Conservation (phyloP, 2,113 vertebrate genomes). For the Alethe diademata region DNA sequence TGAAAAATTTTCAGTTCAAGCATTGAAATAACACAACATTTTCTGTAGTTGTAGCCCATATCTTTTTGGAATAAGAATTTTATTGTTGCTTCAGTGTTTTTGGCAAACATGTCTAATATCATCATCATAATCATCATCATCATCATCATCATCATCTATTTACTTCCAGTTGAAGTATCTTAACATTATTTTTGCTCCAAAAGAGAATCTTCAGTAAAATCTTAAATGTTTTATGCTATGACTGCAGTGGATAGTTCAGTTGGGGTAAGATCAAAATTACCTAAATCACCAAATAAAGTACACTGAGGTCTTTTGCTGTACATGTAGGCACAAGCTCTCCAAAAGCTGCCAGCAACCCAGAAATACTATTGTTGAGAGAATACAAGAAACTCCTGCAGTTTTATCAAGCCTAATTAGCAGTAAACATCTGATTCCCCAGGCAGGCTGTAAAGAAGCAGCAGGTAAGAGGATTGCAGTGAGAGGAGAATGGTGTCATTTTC, state of each 20-base stretch:
- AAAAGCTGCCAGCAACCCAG: not conserved
- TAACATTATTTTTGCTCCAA: not conserved
- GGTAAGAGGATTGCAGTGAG: not conserved
- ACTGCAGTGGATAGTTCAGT: not conserved
- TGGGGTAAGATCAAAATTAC: not conserved
- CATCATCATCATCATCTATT: not conserved
- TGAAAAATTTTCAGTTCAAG: not conserved
- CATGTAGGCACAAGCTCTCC: not conserved
- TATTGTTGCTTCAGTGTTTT: not conserved
- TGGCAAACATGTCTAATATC: not conserved
- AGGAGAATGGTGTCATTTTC: not conserved
- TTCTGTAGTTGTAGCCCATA: not conserved
- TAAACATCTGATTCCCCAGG: not conserved
- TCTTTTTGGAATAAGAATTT: not conserved
- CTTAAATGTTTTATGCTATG: not conserved
- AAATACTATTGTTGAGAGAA: not conserved
- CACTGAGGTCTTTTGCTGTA: not conserved
- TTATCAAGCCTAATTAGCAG: slow-evolving; percentile 25
- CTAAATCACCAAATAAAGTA: not conserved
- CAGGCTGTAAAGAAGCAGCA: not conserved
- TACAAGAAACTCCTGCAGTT: slow-evolving; percentile 11
- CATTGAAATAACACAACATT: not conserved
- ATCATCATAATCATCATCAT: too few relatives aligned
- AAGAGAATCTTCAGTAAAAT: not conserved
- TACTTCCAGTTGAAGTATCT: not conserved